Evolutionary conservation across 1,140 invertebrate species (phyloP), one percentile per base, ranked within the genome.

Genomic region (Epicauta chinensis): DNA sequence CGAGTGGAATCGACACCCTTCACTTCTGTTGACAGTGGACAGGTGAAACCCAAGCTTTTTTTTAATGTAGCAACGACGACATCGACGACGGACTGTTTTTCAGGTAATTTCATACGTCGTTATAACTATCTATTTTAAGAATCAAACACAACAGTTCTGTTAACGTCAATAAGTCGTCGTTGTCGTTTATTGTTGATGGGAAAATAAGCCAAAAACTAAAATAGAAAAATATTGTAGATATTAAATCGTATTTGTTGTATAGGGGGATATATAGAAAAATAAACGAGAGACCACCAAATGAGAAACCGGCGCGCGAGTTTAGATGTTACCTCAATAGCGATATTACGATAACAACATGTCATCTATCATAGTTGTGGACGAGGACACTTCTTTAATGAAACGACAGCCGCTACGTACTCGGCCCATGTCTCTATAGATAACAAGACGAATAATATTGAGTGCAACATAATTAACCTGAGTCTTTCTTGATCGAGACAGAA

Each of bases 321-420:
- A 16, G 44, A 36, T 54, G 52, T 54, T n/a, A 32, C 37, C 45
- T 54, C 40, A 37, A 48, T 37, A 45, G 29, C 42, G 53, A 54
- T 57, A 56, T 60, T 49, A 43, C 55, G 63, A 65, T 65, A 65
- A 63, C 50, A 52, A 51, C 46, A 45, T 53, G 47, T 60, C 56
- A 65, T 65, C 63, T 45, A 65, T 65, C 63, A 65, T 63, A 57
- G 53, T 63, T 51, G 39, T 39, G 55, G 23, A 52, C 55, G 58
- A 51, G 53, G 55, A 59, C 61, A 61, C 56, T 55, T 62, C 61
- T 57, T 65, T 65, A 65, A 59, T 61, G 59, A 60, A 58, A 49
- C 53, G 63, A 63, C 59, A 58, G 62, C 62, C 59, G 59, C 63
- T 54, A 55, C 45, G 54, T 60, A 57, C 60, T 63, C 55, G 34